phyloP scores from a whole-genome alignment of 2,888 invertebrate species.

The Leucophenga maculata region DNA sequence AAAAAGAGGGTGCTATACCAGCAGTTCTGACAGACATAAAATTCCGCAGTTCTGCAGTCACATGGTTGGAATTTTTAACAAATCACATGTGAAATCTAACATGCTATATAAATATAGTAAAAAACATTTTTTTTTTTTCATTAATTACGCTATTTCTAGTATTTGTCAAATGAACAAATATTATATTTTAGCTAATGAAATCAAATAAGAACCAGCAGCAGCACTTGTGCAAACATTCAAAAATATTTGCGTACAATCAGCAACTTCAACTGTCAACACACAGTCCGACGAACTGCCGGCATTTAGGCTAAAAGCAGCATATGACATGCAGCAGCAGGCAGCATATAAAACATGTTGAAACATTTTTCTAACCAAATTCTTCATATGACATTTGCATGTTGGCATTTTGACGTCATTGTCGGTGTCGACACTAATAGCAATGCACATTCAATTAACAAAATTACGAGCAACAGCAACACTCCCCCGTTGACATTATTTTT shows the following conservation, averaged over 20 bases:
- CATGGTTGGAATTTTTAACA: no score
- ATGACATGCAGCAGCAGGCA: background rate
- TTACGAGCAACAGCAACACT: conserved; percentile 1
- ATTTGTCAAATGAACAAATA: background rate
- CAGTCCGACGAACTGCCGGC: no score
- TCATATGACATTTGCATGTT: conserved; percentile 9
- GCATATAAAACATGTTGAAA: background rate
- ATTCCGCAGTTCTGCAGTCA: no score
- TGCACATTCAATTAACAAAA: conserved; percentile 20
- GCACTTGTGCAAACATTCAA: background rate
- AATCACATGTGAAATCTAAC: no score
- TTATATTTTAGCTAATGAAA: no score
- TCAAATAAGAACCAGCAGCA: no score
- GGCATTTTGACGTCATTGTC: background rate
- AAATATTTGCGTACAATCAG: conserved; percentile 6
- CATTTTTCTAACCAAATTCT: background rate
- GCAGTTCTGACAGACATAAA: no score
- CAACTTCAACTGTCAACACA: background rate
- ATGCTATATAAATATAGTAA: no score
- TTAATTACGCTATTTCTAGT: no score
- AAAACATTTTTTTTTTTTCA: no score
- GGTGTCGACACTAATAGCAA: background rate
- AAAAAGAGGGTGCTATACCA: no score
- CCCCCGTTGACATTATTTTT: background rate
- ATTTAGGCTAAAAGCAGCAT: conserved; percentile 4